Evolutionary conservation across 2,888 invertebrate species (phyloP).

Genomic region (Odontomyia ornata): DNA sequence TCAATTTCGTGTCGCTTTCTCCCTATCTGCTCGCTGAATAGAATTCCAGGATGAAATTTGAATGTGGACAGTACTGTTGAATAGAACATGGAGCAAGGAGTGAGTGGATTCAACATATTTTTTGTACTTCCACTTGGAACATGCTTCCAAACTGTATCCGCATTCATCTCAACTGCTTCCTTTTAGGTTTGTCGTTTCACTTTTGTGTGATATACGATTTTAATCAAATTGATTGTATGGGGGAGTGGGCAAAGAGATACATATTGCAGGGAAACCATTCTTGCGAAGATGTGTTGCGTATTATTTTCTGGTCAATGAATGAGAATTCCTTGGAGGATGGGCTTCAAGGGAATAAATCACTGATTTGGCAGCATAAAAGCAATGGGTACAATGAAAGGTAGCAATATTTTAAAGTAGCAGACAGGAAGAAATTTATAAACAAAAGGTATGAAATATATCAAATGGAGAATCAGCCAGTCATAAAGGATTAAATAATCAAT

Average conservation of each 20-base stretch:
- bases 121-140: not conserved
- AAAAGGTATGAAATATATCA: too few relatives aligned
- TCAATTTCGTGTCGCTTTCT: slow-evolving; percentile 1
- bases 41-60: slow-evolving; percentile 34
- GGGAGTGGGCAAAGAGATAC: not conserved
- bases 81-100: not conserved
- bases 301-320: slow-evolving; percentile 25
- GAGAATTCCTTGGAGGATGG: not conserved
- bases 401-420: too few relatives aligned
- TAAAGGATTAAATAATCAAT: too few relatives aligned
- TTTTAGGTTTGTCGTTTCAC: not conserved
- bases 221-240: slow-evolving; percentile 30
- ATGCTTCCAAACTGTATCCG: not conserved
- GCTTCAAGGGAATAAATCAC: too few relatives aligned
- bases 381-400: too few relatives aligned
- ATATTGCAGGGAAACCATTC: not conserved
- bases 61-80: not conserved
- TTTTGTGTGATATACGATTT: slow-evolving; percentile 16
- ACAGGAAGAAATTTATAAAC: too few relatives aligned
- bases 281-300: slow-evolving; percentile 11
- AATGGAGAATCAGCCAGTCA: too few relatives aligned
- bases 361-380: too few relatives aligned
- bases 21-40: not conserved
- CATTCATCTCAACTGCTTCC: slow-evolving; percentile 7
- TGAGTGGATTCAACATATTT: slow-evolving; percentile 4